Evolutionary conservation across 2,888 invertebrate species (phyloP).

Genomic region (Philereme transversata): DNA sequence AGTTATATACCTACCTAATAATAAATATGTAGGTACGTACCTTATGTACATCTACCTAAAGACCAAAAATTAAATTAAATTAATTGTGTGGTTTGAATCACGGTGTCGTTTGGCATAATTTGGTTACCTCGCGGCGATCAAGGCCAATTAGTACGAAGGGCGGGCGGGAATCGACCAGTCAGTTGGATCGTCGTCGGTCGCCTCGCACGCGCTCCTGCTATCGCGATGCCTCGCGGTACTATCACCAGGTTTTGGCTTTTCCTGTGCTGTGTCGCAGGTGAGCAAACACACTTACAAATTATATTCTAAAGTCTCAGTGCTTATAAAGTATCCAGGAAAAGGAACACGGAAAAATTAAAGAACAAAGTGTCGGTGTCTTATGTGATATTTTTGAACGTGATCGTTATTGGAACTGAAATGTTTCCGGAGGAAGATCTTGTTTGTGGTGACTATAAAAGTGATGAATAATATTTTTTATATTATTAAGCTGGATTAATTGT

Average conservation of each 20-base stretch:
- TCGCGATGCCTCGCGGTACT: conserved; percentile 17
- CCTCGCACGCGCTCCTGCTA: conserved; percentile 24
- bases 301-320: neutral
- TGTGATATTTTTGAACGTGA: conserved; percentile 21
- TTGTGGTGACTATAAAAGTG: neutral
- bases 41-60: neutral
- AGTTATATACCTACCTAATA: too few species aligned
- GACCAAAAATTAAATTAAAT: neutral
- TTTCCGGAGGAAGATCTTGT: conserved; percentile 9
- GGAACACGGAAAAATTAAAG: neutral
- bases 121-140: conserved; percentile 56
- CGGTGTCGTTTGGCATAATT: conserved; percentile 41
- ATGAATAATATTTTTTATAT: too few species aligned
- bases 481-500: too few species aligned
- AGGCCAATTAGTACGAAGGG: conserved; percentile 66
- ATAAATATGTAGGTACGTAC: too few species aligned
- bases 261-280: conserved; percentile 66
- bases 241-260: conserved; percentile 40
- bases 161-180: conserved; percentile 54
- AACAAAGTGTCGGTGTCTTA: conserved; percentile 10
- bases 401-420: conserved; percentile 13
- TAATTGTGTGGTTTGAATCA: conserved; percentile 15
- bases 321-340: neutral
- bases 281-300: conserved; percentile 13
- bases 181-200: conserved; percentile 36